Base-by-base conservation (phyloP, 2,888 invertebrate genomes). In the Sabellastarte sp. region DNA sequence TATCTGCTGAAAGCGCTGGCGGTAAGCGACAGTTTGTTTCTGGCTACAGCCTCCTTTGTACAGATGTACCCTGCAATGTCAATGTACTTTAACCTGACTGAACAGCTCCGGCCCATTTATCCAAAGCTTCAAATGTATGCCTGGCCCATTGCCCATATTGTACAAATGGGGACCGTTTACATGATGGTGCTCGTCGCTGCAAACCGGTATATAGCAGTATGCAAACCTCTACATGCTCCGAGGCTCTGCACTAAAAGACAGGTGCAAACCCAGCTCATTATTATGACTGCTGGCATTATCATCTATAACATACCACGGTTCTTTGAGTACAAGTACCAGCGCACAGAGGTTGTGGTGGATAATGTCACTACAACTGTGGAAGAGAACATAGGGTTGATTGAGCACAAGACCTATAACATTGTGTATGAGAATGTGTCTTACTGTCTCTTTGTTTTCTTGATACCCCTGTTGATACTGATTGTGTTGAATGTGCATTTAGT, bases 141-240 rank as follows among this genome's bases (percentile, higher is more conserved):
- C 41, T 73, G 71, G 71, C 73, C 73, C 0, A 32, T 72, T 26
- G 59, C 63, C 3, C 71, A 73, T 59, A 64, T 67, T 51, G 60
- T 64, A 1, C 73, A 73, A 60, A 66, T 72, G 63, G 70, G 65
- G 15, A 72, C 70, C 0, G 70, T 70, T 0, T 73, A 71, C 72
- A 70, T 72, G 70, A 70, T 67, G 63, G 73, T 73, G 3, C 63
- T 73, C 4, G 67, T 73, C 4, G 73, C 71, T n/a, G 67, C 62
- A 24, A 73, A 73, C 61, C 61, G 73, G 1, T 73, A 68, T 64
- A 67, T 73, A 50, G 73, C 73, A 2, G 69, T 73, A n/a, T 73
- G 73, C 50, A 50, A 60, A 29, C 73, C 73, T 24, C 64, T 73
- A 1, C 67, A 70, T 30, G 71, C 73, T 4, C 65, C 66, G 5